Conservation (phyloP, 2,888 invertebrate genomes). For the Mesorhabditis sp. region DNA sequence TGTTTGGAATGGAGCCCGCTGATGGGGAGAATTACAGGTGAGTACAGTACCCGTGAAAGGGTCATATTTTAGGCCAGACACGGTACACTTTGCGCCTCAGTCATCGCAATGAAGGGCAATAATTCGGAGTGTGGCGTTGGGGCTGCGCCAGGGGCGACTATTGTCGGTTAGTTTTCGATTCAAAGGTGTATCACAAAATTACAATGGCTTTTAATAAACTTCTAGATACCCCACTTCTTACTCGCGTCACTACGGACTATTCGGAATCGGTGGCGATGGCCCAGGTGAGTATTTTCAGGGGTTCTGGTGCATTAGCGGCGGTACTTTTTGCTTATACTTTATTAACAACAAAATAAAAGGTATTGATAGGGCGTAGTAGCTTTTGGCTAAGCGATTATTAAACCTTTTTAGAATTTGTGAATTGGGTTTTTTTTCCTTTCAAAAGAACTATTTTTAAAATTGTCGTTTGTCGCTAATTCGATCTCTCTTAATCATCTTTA, state of each 20-base stretch:
- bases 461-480: too few relatives aligned
- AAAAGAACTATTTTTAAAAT: too few relatives aligned
- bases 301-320: background rate
- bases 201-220: background rate
- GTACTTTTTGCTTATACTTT: too few relatives aligned
- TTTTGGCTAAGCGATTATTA: too few relatives aligned
- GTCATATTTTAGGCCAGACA: background rate
- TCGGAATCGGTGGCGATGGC: background rate
- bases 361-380: too few relatives aligned
- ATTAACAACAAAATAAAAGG: too few relatives aligned
- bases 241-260: background rate
- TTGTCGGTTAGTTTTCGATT: background rate
- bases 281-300: background rate
- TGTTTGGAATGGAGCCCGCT: too few relatives aligned
- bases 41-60: background rate
- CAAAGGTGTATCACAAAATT: background rate
- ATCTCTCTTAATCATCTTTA: too few relatives aligned
- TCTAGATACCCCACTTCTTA: background rate
- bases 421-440: too few relatives aligned
- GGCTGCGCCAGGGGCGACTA: background rate
- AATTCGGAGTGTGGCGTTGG: conserved; percentile 6
- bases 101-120: background rate
- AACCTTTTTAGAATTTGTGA: too few relatives aligned
- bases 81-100: background rate
- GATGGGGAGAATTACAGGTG: too few relatives aligned